Percentiles rank a stretch among this genome's conserved stretches.
Evolutionary conservation across 1,140 invertebrate species (phyloP).

Genomic region (Musca domestica): DNA sequence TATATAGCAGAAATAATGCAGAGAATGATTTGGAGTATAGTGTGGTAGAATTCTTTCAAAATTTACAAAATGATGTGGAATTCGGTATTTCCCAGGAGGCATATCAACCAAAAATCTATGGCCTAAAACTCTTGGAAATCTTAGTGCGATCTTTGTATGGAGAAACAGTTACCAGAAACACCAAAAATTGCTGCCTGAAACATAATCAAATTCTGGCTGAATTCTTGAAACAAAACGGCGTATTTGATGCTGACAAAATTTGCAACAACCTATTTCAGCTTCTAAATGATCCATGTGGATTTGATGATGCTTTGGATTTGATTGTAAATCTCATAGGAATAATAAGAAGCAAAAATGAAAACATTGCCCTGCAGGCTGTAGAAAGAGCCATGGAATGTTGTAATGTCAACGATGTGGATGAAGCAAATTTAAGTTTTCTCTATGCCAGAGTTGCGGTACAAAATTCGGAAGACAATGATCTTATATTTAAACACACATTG

Average conservation of each 20-base stretch:
- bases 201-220: conserved; percentile 43
- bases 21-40: conserved; percentile 30
- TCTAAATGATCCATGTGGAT: conserved; percentile 42
- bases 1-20: conserved; percentile 31
- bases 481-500: not conserved
- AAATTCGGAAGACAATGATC: conserved; percentile 17
- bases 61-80: conserved; percentile 39
- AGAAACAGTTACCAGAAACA: conserved; percentile 35
- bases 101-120: conserved; percentile 48
- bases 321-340: conserved; percentile 38
- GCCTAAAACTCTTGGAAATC: conserved; percentile 42
- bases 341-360: conserved; percentile 28
- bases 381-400: conserved; percentile 23
- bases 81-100: conserved; percentile 34
- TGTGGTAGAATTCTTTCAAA: conserved; percentile 38
- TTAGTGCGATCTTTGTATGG: conserved; percentile 38
- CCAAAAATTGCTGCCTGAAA: conserved; percentile 44
- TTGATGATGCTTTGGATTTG: conserved; percentile 46
- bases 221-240: conserved; percentile 31
- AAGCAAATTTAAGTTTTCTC: conserved; percentile 34
- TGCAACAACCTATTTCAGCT: conserved; percentile 31
- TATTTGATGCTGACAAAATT: conserved; percentile 32
- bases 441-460: conserved; percentile 37
- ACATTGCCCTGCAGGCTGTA: conserved; percentile 10
- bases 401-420: conserved; percentile 35